Conservation (phyloP, 2,797 vertebrate genomes). For the Sebastes paucispinis region DNA sequence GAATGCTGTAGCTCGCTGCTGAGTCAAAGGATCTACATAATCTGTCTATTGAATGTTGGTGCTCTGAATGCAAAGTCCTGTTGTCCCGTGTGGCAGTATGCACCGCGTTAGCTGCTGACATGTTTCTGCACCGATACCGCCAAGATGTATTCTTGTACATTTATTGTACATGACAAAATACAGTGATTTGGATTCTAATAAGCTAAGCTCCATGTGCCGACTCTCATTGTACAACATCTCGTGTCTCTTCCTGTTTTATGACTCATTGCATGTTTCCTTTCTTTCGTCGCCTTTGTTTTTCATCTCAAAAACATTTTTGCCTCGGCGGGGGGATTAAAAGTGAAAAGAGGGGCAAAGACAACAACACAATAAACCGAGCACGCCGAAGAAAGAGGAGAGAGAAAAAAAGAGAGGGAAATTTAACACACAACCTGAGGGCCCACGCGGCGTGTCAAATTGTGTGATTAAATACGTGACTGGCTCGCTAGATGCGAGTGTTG, state of each 20-base stretch:
- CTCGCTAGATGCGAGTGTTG: constrained; percentile 71
- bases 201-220: constrained; percentile 29
- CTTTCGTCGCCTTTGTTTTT: constrained; percentile 59
- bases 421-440: constrained; percentile 78
- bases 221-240: constrained; percentile 39
- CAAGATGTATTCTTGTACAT: constrained; percentile 20
- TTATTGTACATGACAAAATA: constrained; percentile 52
- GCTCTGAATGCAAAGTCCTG: constrained; percentile 6
- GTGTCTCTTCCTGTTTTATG: constrained; percentile 50
- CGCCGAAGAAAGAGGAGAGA: constrained; percentile 33
- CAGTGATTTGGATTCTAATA: constrained; percentile 44
- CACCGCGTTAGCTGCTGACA: constrained; percentile 1
- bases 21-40: constrained; percentile 38
- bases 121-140: background rate
- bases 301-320: constrained; percentile 68
- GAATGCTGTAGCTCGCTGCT: background rate
- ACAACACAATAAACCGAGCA: constrained; percentile 69
- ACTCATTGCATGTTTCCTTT: constrained; percentile 58
- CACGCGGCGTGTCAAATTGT: constrained; percentile 76
- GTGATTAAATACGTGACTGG: constrained; percentile 85
- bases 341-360: constrained; percentile 73
- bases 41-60: constrained; percentile 29
- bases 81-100: background rate
- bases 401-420: constrained; percentile 46
- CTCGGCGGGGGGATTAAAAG: constrained; percentile 76